Conservation (phyloP, 2,888 invertebrate species). For the Corbicula japonica region DNA sequence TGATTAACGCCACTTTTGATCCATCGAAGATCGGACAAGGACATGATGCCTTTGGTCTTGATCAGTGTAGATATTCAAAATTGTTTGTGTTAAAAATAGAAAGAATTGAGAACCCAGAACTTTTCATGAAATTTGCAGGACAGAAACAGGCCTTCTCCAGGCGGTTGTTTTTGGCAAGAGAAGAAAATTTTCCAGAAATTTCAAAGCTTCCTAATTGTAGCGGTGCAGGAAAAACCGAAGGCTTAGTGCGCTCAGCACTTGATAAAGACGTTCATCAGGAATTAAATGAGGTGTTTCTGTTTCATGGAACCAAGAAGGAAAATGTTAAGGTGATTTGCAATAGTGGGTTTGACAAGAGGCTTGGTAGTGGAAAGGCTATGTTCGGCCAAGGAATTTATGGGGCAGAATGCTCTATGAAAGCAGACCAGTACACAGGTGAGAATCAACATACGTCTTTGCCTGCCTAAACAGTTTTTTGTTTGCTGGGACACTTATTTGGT, state of each 20-base stretch:
- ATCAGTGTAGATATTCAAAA: constrained; percentile 25
- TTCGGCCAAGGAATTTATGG: constrained; percentile 75
- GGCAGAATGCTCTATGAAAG: constrained; percentile 77
- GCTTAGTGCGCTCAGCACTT: not conserved
- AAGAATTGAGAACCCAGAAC: constrained; percentile 70
- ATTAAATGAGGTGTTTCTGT: constrained; percentile 72
- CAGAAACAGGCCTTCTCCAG: constrained; percentile 54
- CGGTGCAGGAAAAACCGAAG: constrained; percentile 11
- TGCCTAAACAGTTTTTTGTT: too few relatives aligned
- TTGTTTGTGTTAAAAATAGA: constrained; percentile 67
- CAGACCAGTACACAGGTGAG: constrained; percentile 69
- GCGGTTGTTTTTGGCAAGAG: constrained; percentile 27
- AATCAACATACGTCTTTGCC: too few relatives aligned
- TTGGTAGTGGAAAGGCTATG: constrained; percentile 64
- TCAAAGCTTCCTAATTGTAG: constrained; percentile 19
- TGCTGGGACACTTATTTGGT: too few relatives aligned
- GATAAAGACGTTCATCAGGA: constrained; percentile 30
- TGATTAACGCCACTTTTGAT: constrained; percentile 69
- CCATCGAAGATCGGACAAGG: constrained; percentile 67
- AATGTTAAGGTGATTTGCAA: constrained; percentile 58
- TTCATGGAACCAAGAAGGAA: constrained; percentile 74
- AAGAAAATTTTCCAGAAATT: constrained; percentile 13
- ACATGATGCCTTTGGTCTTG: constrained; percentile 68
- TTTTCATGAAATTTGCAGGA: constrained; percentile 63
- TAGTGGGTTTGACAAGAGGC: constrained; percentile 69